phyloP scores from a whole-genome alignment of 2,888 invertebrate genomes.

The Plutella xylostella region DNA sequence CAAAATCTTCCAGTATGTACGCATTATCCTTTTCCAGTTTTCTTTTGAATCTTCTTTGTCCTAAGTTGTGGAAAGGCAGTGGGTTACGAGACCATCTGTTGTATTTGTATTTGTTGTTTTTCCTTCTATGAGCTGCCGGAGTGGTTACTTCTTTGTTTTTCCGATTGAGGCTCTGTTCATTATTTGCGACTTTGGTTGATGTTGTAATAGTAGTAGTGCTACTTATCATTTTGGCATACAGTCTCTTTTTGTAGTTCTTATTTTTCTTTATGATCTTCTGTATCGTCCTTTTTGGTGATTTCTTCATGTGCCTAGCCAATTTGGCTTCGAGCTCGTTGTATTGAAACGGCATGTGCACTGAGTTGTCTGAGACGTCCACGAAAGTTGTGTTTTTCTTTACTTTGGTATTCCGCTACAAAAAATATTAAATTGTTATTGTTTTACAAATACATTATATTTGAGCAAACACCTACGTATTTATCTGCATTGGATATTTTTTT shows the following conservation, averaged over 20 bases:
- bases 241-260: constrained; percentile 35
- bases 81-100: background rate
- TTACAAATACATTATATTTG: too few species aligned
- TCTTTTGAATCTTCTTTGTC: constrained; percentile 23
- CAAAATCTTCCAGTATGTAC: constrained; percentile 43
- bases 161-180: background rate
- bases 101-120: background rate
- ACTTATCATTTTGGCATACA: constrained; percentile 21
- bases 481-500: too few species aligned
- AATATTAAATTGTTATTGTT: background rate
- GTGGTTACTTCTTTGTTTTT: background rate
- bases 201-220: too few species aligned
- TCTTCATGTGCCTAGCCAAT: constrained; percentile 31
- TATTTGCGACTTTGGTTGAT: too few species aligned
- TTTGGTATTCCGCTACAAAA: background rate
- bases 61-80: background rate
- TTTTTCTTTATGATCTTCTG: constrained; percentile 59
- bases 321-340: constrained; percentile 27
- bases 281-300: constrained; percentile 43
- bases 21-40: constrained; percentile 28
- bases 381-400: constrained; percentile 32
- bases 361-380: constrained; percentile 43
- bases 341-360: constrained; percentile 37
- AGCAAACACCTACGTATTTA: too few species aligned
- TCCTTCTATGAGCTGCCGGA: background rate